These are phyloP conservation scores for Mesoligia furuncula DNA, from an alignment of 2,888 invertebrate genomes.

Conservation along the genomic window DNA sequence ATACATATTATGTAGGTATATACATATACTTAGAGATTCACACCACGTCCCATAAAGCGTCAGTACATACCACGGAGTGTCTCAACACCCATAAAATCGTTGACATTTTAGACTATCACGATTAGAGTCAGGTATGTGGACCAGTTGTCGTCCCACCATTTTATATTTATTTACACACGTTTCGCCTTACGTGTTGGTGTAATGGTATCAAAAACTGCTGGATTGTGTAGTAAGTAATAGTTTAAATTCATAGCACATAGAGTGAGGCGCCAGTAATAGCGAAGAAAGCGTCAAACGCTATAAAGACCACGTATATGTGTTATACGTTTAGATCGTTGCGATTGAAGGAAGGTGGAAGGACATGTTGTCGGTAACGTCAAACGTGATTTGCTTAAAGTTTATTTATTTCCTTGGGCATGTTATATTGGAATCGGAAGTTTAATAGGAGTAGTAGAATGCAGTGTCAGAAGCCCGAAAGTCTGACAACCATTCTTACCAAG, in stretches of 20 bases:
- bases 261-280: slow-evolving; percentile 45
- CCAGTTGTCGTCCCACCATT: slow-evolving; percentile 51
- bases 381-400: not conserved
- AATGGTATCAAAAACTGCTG: slow-evolving; percentile 38
- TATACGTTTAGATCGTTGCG: slow-evolving; percentile 25
- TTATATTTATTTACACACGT: slow-evolving; percentile 56
- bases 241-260: slow-evolving; percentile 58
- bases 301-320: too few relatives aligned
- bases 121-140: slow-evolving; percentile 54
- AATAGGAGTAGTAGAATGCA: not conserved
- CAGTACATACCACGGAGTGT: slow-evolving; percentile 37
- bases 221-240: slow-evolving; percentile 42
- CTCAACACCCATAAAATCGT: slow-evolving; percentile 67
- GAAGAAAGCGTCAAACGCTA: slow-evolving; percentile 55
- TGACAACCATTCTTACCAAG: too few relatives aligned
- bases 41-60: slow-evolving; percentile 48
- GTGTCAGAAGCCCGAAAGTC: too few relatives aligned
- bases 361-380: slow-evolving; percentile 7
- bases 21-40: slow-evolving; percentile 42
- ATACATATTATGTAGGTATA: not conserved
- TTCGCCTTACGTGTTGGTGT: slow-evolving; percentile 45
- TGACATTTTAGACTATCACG: slow-evolving; percentile 69
- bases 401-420: not conserved
- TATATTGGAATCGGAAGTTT: not conserved
- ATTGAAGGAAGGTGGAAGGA: slow-evolving; percentile 27